phyloP scores from a whole-genome alignment of 53 echinoderm and acorn worm genomes.

The Luidia sarsii region DNA sequence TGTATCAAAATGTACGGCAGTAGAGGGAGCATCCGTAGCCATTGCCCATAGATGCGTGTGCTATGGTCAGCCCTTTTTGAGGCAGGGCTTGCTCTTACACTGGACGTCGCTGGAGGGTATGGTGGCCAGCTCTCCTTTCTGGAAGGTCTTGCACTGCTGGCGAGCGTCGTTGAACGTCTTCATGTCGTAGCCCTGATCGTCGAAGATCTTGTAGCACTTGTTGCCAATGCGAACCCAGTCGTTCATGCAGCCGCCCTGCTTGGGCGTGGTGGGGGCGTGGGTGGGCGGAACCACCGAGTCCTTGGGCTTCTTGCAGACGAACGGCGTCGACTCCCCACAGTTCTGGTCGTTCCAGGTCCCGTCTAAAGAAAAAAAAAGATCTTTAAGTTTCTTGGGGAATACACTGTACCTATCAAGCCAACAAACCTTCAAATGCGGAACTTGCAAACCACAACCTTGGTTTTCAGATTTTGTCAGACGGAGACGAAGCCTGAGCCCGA shows the following conservation, averaged over 20 bases:
- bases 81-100: too few species aligned
- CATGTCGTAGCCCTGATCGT: conserved; percentile 23
- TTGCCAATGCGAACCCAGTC: conserved; percentile 47
- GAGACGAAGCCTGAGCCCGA: too few species aligned
- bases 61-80: too few species aligned
- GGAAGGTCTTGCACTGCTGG: conserved; percentile 29
- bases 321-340: conserved; percentile 67
- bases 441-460: too few species aligned
- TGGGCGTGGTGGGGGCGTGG: conserved; percentile 52
- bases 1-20: too few species aligned
- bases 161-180: conserved; percentile 57
- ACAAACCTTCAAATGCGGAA: too few species aligned
- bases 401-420: too few species aligned
- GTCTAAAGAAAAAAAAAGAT: neutral
- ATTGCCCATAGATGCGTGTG: too few species aligned
- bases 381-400: too few species aligned
- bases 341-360: conserved; percentile 84
- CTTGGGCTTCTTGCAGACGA: conserved; percentile 65
- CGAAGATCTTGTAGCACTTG: conserved; percentile 70
- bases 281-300: conserved; percentile 28
- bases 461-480: too few species aligned
- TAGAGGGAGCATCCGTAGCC: too few species aligned
- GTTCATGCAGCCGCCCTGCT: conserved; percentile 50
- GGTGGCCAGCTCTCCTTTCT: conserved; percentile 58
- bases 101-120: conserved; percentile 59